These are phyloP conservation scores for Drosophila recens DNA, from an alignment of 2,888 invertebrate species.

Conservation along the genomic window DNA sequence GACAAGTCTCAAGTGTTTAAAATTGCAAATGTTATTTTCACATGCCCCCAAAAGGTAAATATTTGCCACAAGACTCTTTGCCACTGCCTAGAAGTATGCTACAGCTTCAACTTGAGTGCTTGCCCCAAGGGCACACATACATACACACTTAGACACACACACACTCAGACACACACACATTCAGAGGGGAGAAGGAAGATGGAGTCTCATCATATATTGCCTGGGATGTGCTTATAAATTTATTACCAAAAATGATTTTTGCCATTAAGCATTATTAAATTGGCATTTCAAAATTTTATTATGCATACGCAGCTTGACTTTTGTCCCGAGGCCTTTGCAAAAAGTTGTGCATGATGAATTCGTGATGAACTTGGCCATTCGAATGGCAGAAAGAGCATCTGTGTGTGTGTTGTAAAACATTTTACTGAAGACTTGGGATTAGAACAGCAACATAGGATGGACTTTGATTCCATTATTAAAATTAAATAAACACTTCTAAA, in stretches of 20 bases:
- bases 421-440: background rate
- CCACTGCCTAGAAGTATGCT: constrained; percentile 45
- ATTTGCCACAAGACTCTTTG: constrained; percentile 66
- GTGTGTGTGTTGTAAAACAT: background rate
- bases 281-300: constrained; percentile 76
- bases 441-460: constrained; percentile 3
- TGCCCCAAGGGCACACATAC: constrained; percentile 50
- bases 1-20: constrained; percentile 78
- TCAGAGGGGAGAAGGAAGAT: constrained; percentile 2
- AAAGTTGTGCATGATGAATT: constrained; percentile 15
- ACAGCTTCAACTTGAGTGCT: constrained; percentile 55
- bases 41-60: constrained; percentile 74
- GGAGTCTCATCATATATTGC: constrained; percentile 16
- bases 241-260: constrained; percentile 81
- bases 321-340: constrained; percentile 47
- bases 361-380: constrained; percentile 10
- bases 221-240: constrained; percentile 69
- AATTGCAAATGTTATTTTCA: constrained; percentile 81
- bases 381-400: constrained; percentile 13
- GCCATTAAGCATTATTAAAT: constrained; percentile 82
- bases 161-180: constrained; percentile 21
- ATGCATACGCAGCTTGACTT: constrained; percentile 67
- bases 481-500: constrained; percentile 14
- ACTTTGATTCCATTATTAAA: constrained; percentile 11
- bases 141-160: constrained; percentile 18